phyloP scores from a whole-genome alignment of 2,888 invertebrate species.

The Miltochrista miniata region DNA sequence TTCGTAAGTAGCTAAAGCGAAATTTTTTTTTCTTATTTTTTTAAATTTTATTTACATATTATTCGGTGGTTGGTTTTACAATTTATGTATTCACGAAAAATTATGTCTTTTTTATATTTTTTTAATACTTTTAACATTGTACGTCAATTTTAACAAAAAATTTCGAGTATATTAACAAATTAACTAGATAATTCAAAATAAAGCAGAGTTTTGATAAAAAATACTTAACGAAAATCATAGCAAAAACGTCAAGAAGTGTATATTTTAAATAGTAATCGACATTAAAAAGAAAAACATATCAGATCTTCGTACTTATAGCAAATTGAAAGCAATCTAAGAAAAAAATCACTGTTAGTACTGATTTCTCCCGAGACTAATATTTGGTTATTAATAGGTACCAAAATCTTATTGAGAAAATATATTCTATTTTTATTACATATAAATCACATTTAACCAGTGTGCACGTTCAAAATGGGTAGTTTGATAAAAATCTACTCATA shows the following conservation, averaged over 20 bases:
- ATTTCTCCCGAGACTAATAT: conserved; percentile 11
- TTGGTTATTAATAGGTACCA: conserved; percentile 13
- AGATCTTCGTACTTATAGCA: conserved; percentile 29
- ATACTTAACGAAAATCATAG: no score
- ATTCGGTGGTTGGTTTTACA: conserved; percentile 41
- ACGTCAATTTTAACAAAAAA: conserved; percentile 17
- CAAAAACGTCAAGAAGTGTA: no score
- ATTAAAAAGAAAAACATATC: conserved; percentile 27
- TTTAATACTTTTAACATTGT: conserved; percentile 10
- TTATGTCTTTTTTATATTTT: conserved; percentile 30
- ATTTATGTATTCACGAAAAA: conserved; percentile 29
- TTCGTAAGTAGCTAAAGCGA: conserved; percentile 38
- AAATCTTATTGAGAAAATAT: conserved; percentile 25
- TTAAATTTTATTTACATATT: conserved; percentile 34
- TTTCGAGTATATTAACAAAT: conserved; percentile 27
- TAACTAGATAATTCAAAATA: conserved; percentile 9
- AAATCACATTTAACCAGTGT: conserved; percentile 37
- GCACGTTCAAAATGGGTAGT: conserved; percentile 12
- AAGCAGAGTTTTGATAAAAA: conserved; percentile 12
- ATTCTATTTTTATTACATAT: conserved; percentile 22
- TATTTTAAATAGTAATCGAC: conserved; percentile 26
- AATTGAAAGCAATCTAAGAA: conserved; percentile 4
- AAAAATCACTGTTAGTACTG: conserved; percentile 9
- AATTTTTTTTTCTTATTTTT: conserved; percentile 25
- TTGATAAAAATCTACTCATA: conserved; percentile 11